Conservation (phyloP, 2,113 vertebrate genomes). For the Myrmophylax atrothorax region DNA sequence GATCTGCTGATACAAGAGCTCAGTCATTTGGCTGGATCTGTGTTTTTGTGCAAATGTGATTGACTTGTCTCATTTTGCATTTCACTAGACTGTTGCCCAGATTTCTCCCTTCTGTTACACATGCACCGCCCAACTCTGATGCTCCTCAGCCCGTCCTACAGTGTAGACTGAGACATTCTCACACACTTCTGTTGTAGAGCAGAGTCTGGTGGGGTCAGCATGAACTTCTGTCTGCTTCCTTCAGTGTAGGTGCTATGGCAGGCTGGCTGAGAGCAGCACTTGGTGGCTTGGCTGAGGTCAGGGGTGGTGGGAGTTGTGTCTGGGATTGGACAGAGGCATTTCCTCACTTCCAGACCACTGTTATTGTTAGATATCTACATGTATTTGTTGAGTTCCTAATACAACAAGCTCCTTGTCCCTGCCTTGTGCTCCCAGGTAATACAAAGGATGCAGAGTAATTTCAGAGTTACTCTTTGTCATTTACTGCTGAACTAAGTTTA, state of each 20-base stretch:
- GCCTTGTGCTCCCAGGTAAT: neutral
- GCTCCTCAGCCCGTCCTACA: neutral
- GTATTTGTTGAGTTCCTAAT: neutral
- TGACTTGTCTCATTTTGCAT: constrained; percentile 30
- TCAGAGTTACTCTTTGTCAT: neutral
- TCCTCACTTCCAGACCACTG: neutral
- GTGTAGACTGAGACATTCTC: neutral
- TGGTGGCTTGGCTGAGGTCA: neutral
- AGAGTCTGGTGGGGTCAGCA: neutral
- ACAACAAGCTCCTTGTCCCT: neutral
- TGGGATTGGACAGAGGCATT: neutral
- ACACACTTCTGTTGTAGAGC: neutral
- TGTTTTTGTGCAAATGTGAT: constrained; percentile 37
- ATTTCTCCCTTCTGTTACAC: constrained; percentile 48
- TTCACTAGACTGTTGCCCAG: constrained; percentile 13
- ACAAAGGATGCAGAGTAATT: neutral
- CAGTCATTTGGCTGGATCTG: neutral
- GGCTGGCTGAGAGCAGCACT: neutral
- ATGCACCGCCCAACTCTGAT: neutral
- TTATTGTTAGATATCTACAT: neutral
- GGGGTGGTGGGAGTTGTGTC: neutral
- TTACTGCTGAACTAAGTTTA: neutral
- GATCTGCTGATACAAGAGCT: neutral
- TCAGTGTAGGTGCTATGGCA: neutral
- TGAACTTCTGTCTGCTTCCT: neutral